Evolutionary conservation across 2,888 invertebrate genomes (phyloP).

Genomic region (Drosophila colorata): DNA sequence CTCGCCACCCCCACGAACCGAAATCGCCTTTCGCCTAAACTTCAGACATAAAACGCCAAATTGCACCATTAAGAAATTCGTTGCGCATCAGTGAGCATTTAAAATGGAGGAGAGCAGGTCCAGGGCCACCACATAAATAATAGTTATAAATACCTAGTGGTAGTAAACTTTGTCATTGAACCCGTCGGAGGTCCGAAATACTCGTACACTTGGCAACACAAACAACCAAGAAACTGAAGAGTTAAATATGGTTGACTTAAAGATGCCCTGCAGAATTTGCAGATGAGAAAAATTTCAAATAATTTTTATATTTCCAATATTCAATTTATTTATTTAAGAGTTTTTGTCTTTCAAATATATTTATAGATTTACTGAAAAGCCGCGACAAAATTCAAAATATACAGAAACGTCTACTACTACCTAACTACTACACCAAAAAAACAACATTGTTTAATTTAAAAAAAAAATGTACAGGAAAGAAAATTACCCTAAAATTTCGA

Average conservation of each 20-base stretch:
- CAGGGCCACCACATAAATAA: conserved; percentile 70
- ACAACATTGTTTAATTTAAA: no score
- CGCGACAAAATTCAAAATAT: no score
- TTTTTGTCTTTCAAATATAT: no score
- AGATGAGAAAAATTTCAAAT: no score
- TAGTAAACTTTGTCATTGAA: conserved; percentile 81
- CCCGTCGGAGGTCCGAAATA: conserved; percentile 53
- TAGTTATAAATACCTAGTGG: conserved; percentile 80
- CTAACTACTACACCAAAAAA: no score
- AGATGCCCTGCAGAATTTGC: conserved; percentile 9
- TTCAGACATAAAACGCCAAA: conserved; percentile 82
- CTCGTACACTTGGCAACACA: conserved; percentile 66
- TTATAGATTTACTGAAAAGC: no score
- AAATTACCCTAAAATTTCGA: no score
- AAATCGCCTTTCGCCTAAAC: conserved; percentile 77
- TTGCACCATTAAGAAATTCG: conserved; percentile 84
- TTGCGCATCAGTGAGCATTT: conserved; percentile 84
- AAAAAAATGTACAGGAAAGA: no score
- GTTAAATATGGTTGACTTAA: background rate
- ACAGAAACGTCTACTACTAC: no score
- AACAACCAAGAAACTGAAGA: conserved; percentile 18
- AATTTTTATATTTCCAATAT: no score
- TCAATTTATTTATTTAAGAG: no score
- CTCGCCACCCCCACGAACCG: conserved; percentile 1
- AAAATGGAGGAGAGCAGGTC: conserved; percentile 57